phyloP scores from a whole-genome alignment of 2,888 invertebrate genomes.

The Drosophila flavopinicola region DNA sequence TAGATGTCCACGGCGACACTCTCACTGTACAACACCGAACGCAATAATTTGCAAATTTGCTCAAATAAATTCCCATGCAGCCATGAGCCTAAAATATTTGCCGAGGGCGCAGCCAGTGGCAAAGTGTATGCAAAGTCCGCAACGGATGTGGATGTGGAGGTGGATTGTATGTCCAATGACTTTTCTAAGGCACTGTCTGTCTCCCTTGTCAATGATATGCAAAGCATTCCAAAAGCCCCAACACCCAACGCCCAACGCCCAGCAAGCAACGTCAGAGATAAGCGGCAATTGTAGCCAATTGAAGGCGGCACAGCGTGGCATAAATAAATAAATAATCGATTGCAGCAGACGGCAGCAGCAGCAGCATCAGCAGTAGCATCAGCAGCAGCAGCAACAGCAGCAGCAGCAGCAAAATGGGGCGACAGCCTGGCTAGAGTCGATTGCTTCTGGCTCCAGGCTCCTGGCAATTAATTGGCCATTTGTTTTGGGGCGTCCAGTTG shows the following conservation, averaged over 20 bases:
- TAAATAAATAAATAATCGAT: slow-evolving; percentile 79
- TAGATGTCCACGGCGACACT: slow-evolving; percentile 61
- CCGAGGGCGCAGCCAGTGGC: slow-evolving; percentile 25
- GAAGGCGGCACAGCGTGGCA: slow-evolving; percentile 68
- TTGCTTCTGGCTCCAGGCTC: slow-evolving; percentile 26
- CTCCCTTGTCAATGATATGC: slow-evolving; percentile 66
- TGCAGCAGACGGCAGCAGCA: slow-evolving; percentile 35
- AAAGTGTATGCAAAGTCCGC: slow-evolving; percentile 75
- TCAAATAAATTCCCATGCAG: slow-evolving; percentile 77
- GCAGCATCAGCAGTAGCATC: neutral
- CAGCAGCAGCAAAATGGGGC: slow-evolving; percentile 5
- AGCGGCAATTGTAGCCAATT: slow-evolving; percentile 76
- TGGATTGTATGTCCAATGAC: slow-evolving; percentile 23
- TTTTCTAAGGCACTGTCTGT: slow-evolving; percentile 47
- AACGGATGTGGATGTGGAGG: neutral
- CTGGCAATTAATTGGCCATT: slow-evolving; percentile 76
- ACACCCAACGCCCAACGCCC: neutral
- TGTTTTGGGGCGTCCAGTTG: slow-evolving; percentile 62
- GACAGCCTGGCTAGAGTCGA: slow-evolving; percentile 26
- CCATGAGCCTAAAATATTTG: slow-evolving; percentile 69
- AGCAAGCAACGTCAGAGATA: slow-evolving; percentile 52
- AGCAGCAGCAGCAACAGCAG: neutral
- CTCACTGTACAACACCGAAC: slow-evolving; percentile 43
- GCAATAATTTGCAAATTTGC: slow-evolving; percentile 79
- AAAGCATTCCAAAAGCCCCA: slow-evolving; percentile 60